phyloP scores from a whole-genome alignment of 2,797 vertebrate genomes.

The Hydrocynus forskahlii region DNA sequence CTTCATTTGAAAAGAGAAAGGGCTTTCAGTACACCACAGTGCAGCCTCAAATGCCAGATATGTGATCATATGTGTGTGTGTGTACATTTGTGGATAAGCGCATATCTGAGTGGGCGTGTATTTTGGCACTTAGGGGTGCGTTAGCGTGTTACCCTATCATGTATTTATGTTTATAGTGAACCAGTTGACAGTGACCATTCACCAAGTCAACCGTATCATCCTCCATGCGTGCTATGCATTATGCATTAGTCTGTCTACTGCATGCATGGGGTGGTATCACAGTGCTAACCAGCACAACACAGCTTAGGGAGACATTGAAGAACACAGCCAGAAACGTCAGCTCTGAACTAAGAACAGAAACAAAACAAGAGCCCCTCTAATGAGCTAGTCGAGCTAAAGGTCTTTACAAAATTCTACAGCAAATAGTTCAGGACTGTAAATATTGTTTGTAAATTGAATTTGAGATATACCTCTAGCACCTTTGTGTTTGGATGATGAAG shows the following conservation, averaged over 20 bases:
- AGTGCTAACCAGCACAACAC: conserved; percentile 53
- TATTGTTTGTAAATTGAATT: neutral
- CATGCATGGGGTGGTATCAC: conserved; percentile 74
- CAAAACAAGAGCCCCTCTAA: neutral
- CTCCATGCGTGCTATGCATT: conserved; percentile 77
- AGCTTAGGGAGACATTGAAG: conserved; percentile 52
- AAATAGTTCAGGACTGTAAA: neutral
- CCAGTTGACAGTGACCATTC: conserved; percentile 51
- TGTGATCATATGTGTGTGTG: conserved; percentile 49
- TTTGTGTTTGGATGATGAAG: neutral
- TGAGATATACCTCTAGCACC: neutral
- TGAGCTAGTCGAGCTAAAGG: conserved; percentile 14
- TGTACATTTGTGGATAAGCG: conserved; percentile 14
- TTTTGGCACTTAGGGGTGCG: conserved; percentile 32
- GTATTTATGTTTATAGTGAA: conserved; percentile 53
- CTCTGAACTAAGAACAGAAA: conserved; percentile 2
- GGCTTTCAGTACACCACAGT: conserved; percentile 86
- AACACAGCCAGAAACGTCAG: conserved; percentile 57
- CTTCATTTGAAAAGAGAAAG: conserved; percentile 91
- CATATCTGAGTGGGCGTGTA: conserved; percentile 15
- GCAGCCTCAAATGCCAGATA: conserved; percentile 82
- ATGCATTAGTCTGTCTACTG: conserved; percentile 55
- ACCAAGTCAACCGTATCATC: conserved; percentile 79
- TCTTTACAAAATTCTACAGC: neutral
- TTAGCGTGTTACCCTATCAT: conserved; percentile 46